Conservation (phyloP, 1,140 invertebrate species). For the Saccostrea cuccullata region DNA sequence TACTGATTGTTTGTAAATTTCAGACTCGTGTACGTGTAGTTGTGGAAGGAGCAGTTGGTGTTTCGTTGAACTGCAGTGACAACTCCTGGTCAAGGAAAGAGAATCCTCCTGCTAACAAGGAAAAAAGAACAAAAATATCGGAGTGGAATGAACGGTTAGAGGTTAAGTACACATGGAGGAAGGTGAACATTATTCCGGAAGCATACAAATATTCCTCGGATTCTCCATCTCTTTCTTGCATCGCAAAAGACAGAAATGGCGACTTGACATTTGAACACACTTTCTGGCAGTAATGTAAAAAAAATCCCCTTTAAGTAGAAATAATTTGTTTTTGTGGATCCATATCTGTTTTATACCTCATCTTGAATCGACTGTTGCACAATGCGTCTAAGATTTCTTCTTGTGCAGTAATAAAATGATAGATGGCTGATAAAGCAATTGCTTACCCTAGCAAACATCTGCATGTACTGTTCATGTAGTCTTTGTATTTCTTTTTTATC, state of each 20-base stretch:
- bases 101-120: background rate
- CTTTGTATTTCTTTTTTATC: too few species aligned
- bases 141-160: slow-evolving; percentile 14
- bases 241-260: background rate
- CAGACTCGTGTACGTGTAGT: background rate
- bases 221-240: background rate
- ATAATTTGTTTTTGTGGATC: too few species aligned
- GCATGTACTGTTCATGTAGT: too few species aligned
- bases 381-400: too few species aligned
- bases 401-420: too few species aligned
- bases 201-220: background rate
- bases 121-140: background rate
- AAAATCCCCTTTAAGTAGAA: too few species aligned
- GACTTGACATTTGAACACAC: too few species aligned
- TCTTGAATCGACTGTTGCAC: too few species aligned
- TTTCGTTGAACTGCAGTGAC: background rate
- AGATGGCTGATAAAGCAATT: too few species aligned
- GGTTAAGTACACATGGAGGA: background rate
- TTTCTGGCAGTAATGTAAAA: too few species aligned
- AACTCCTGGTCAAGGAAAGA: background rate
- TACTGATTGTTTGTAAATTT: background rate
- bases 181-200: background rate
- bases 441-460: too few species aligned
- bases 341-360: too few species aligned
- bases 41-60: background rate